Percentiles rank a stretch among this genome's conserved stretches.
Conservation (phyloP, 2,888 invertebrate species). For the Drosophila rubida region DNA sequence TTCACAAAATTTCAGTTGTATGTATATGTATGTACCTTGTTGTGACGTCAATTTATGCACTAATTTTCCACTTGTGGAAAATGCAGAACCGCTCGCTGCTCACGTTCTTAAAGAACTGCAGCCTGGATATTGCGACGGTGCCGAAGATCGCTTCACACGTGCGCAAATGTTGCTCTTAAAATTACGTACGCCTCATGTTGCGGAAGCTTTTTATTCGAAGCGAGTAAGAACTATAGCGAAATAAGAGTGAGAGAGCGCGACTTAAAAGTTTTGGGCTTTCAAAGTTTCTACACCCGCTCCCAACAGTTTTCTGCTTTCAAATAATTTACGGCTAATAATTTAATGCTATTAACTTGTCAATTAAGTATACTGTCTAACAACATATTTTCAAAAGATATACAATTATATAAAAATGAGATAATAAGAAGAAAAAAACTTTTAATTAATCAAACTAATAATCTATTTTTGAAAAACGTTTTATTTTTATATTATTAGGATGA, state of each 20-base stretch:
- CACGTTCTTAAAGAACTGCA: constrained; percentile 25
- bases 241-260: constrained; percentile 33
- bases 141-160: constrained; percentile 30
- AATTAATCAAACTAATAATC: no score
- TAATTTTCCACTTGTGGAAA: constrained; percentile 20
- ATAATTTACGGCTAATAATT: background rate
- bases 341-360: background rate
- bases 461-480: no score
- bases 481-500: no score
- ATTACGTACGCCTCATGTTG: background rate
- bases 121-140: background rate
- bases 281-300: constrained; percentile 20
- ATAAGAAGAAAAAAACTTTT: no score
- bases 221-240: background rate
- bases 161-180: constrained; percentile 22
- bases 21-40: constrained; percentile 3
- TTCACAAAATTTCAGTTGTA: background rate
- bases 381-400: background rate
- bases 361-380: background rate
- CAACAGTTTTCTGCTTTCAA: constrained; percentile 18
- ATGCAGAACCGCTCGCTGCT: constrained; percentile 23
- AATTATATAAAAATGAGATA: background rate
- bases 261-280: constrained; percentile 36
- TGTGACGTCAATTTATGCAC: constrained; percentile 21
- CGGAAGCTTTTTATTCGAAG: constrained; percentile 44